phyloP scores from a whole-genome alignment of 1,140 invertebrate species.

The Chrysoperla carnea region DNA sequence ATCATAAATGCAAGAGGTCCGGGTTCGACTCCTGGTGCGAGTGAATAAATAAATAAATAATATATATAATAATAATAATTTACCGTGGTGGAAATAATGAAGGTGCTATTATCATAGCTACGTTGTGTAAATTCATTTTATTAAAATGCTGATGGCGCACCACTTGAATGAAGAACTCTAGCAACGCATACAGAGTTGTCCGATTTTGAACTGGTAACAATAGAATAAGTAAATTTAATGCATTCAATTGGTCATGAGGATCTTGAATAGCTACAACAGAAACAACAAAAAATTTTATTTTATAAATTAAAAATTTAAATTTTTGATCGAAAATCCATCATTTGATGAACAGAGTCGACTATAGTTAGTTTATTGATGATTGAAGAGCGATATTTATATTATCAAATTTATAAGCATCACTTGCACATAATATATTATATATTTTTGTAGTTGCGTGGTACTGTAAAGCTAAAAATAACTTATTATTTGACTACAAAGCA shows the following conservation, averaged over 20 bases:
- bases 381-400: too few relatives aligned
- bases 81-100: constrained; percentile 71
- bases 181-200: constrained; percentile 56
- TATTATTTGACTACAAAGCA: too few relatives aligned
- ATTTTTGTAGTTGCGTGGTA: too few relatives aligned
- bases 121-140: constrained; percentile 81
- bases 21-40: too few relatives aligned
- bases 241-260: constrained; percentile 35
- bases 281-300: neutral
- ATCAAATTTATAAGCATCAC: too few relatives aligned
- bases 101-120: constrained; percentile 83
- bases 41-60: constrained; percentile 2
- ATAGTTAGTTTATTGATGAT: too few relatives aligned
- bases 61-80: constrained; percentile 9
- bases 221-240: constrained; percentile 66
- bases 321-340: too few relatives aligned
- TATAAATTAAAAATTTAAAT: constrained; percentile 2
- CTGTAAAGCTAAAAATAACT: too few relatives aligned
- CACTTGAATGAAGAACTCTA: constrained; percentile 57
- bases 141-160: constrained; percentile 52
- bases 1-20: too few relatives aligned
- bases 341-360: too few relatives aligned
- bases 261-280: constrained; percentile 5
- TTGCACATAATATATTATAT: too few relatives aligned
- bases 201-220: constrained; percentile 67